A percentile compares a stretch with the other conserved stretches of the same genome.
Conservation (phyloP, 2,797 vertebrate genomes). For the Falco novaeseelandiae region DNA sequence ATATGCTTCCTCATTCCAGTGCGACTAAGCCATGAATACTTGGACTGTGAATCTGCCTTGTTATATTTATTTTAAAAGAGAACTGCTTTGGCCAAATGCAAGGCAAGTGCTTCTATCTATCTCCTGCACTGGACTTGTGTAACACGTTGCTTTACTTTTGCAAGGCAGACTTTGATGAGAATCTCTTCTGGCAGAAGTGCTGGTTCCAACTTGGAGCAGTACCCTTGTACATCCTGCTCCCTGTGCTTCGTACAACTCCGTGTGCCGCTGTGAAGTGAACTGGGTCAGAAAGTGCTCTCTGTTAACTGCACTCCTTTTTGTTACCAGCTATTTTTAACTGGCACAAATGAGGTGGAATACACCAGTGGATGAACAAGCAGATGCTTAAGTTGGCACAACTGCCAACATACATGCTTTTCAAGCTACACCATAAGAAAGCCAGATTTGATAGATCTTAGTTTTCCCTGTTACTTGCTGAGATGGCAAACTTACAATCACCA, state of each 20-base stretch:
- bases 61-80: not conserved
- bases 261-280: fast-evolving
- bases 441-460: not conserved
- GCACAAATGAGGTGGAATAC: not conserved
- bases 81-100: not conserved
- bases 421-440: not conserved
- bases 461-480: not conserved
- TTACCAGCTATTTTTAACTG: not conserved
- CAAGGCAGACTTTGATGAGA: not conserved
- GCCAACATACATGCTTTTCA: not conserved
- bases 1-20: not conserved
- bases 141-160: not conserved
- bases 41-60: not conserved
- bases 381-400: not conserved
- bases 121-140: not conserved
- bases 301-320: not conserved
- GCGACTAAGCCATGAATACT: not conserved
- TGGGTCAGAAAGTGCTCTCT: not conserved
- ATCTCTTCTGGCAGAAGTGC: not conserved
- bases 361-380: not conserved
- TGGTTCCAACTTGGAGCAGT: not conserved
- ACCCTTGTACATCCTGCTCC: not conserved
- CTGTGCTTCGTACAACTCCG: fast-evolving
- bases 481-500: not conserved
- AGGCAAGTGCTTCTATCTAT: not conserved